Evolutionary conservation across 92 coral and sea anemone species (phyloP).

Genomic region (Zoanthus sociatus): DNA sequence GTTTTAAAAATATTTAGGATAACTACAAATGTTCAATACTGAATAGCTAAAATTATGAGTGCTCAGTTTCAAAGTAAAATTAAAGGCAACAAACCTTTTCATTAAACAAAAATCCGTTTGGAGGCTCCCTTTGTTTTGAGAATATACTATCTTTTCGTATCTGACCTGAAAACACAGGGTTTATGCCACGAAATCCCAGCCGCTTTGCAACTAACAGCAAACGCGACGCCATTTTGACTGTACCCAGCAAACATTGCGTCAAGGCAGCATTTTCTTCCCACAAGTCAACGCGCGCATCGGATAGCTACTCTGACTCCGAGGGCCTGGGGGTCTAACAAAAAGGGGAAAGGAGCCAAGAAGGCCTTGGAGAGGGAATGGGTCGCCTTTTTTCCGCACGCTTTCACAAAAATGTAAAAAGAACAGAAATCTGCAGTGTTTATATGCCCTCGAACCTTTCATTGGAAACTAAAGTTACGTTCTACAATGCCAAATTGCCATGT

Average conservation of each 20-base stretch:
- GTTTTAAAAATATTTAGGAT: no score
- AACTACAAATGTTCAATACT: no score
- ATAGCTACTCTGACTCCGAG: no score
- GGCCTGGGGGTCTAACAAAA: no score
- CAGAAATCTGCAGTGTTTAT: no score
- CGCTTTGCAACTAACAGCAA: conserved; percentile 29
- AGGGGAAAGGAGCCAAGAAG: no score
- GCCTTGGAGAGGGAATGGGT: no score
- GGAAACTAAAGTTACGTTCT: no score
- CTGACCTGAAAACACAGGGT: conserved; percentile 30
- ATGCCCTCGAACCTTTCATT: no score
- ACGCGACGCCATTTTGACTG: conserved; percentile 88
- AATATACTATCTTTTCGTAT: conserved; percentile 78
- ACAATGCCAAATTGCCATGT: no score
- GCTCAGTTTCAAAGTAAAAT: not conserved
- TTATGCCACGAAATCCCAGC: conserved; percentile 19
- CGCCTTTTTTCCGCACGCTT: no score
- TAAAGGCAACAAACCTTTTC: conserved; percentile 76
- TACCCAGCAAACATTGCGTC: conserved; percentile 36
- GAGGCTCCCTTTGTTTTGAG: conserved; percentile 94
- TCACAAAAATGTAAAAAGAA: no score
- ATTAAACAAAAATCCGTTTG: conserved; percentile 95
- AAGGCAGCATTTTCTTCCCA: not conserved
- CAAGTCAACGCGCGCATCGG: not conserved
- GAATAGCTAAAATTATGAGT: not conserved